These are phyloP conservation scores for Simalia tracyae DNA, from an alignment of 2,797 vertebrate genomes.

Conservation along the genomic window DNA sequence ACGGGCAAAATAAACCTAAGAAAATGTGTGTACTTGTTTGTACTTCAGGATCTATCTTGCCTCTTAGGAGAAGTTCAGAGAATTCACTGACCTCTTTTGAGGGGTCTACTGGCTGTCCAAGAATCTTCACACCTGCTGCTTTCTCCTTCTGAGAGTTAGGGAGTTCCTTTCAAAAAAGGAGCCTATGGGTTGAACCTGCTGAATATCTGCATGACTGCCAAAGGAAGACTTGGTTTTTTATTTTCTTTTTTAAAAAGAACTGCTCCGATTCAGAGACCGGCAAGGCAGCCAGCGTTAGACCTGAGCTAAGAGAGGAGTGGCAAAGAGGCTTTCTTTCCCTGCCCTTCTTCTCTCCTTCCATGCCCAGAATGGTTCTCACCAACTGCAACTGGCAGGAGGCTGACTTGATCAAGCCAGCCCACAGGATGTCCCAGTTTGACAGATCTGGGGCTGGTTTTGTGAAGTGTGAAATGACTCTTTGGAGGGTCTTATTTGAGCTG, in stretches of 20 bases:
- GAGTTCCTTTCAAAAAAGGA: background rate
- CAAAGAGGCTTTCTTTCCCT: background rate
- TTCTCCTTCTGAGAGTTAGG: background rate
- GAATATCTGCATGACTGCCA: background rate
- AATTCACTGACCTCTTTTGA: background rate
- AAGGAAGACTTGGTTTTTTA: background rate
- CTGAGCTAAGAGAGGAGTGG: fast-evolving
- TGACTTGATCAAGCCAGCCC: background rate
- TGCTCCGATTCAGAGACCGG: background rate
- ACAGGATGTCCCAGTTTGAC: background rate
- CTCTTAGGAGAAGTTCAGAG: background rate
- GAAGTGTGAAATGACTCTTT: conserved; percentile 4
- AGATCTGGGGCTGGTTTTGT: background rate
- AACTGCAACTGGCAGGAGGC: background rate
- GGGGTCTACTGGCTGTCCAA: background rate
- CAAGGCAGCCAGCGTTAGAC: background rate
- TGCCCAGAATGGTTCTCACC: background rate
- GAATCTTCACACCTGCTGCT: background rate
- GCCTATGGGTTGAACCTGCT: background rate
- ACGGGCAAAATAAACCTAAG: background rate
- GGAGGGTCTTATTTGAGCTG: background rate
- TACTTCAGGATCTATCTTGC: background rate
- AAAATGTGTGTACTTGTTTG: background rate
- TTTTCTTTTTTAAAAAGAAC: background rate
- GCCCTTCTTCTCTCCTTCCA: background rate